phyloP scores from a whole-genome alignment of 2,888 invertebrate genomes.

The Carabus problematicus region DNA sequence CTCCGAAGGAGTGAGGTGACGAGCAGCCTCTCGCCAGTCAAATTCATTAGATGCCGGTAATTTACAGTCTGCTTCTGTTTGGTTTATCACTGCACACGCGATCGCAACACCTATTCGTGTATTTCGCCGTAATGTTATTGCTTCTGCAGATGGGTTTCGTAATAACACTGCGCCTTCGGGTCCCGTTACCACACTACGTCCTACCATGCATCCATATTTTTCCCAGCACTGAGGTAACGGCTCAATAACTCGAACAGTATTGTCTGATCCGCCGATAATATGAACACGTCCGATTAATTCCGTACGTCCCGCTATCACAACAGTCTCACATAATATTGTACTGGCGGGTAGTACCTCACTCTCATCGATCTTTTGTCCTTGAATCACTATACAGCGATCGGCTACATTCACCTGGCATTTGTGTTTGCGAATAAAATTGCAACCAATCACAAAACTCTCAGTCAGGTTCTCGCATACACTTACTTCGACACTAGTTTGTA shows the following conservation, averaged over 20 bases:
- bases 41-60: background rate
- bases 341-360: background rate
- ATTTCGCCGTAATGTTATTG: constrained; percentile 3
- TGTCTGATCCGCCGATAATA: too few relatives aligned
- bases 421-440: too few relatives aligned
- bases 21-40: background rate
- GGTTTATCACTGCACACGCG: background rate
- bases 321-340: too few relatives aligned
- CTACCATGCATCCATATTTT: constrained; percentile 6
- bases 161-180: constrained; percentile 5
- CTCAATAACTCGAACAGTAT: constrained; percentile 8
- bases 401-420: background rate
- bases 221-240: background rate
- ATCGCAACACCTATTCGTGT: background rate
- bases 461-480: constrained; percentile 6
- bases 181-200: constrained; percentile 3
- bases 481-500: background rate
- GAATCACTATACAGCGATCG: constrained; percentile 2
- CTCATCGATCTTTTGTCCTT: background rate
- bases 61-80: background rate
- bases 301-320: too few relatives aligned
- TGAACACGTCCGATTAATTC: too few relatives aligned
- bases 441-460: constrained; percentile 4
- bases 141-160: background rate
- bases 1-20: background rate